phyloP scores from a whole-genome alignment of 2,113 vertebrate genomes.

The Ranitomeya imitator region DNA sequence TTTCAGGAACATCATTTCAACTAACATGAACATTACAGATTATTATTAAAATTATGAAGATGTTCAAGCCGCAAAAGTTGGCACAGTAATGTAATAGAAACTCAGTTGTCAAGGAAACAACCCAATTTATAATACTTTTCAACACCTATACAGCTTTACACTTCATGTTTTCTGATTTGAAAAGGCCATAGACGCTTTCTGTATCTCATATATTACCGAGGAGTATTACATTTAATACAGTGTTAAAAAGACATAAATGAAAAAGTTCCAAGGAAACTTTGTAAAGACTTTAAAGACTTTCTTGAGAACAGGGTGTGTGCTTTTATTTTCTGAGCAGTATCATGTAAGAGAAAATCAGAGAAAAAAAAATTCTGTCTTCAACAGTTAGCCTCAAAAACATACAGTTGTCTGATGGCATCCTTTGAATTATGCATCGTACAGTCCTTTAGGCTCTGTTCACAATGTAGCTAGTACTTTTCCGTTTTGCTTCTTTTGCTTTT shows the following conservation, averaged over 20 bases:
- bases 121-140: constrained; percentile 50
- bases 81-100: constrained; percentile 47
- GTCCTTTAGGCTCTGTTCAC: neutral
- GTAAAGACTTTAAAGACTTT: neutral
- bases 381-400: neutral
- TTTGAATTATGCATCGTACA: neutral
- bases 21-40: constrained; percentile 40
- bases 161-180: constrained; percentile 37
- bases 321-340: neutral
- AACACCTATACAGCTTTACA: constrained; percentile 53
- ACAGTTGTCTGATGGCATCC: neutral
- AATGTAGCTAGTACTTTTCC: neutral
- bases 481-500: neutral
- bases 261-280: neutral
- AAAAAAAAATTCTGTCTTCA: neutral
- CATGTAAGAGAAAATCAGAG: neutral
- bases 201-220: constrained; percentile 20
- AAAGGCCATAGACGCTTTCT: constrained; percentile 29
- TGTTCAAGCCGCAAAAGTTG: constrained; percentile 45
- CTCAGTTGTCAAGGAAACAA: constrained; percentile 54
- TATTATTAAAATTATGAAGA: constrained; percentile 53
- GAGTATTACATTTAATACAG: constrained; percentile 3
- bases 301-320: neutral
- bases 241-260: constrained; percentile 14
- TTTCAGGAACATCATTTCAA: constrained; percentile 10